Evolutionary conservation across 1,140 invertebrate species (phyloP).

Genomic region (Papilio xuthus): DNA sequence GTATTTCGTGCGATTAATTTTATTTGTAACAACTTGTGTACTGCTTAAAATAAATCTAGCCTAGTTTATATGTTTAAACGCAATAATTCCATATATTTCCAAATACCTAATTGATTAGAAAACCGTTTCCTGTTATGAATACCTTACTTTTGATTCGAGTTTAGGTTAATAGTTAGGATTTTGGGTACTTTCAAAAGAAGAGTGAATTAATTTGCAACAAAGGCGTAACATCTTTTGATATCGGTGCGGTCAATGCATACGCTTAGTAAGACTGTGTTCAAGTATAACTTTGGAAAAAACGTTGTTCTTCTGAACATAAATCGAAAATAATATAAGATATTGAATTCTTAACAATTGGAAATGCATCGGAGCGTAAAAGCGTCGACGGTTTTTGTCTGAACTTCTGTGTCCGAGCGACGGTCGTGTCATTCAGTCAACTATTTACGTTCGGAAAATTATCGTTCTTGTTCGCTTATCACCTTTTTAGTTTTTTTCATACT

Average conservation of each 20-base stretch:
- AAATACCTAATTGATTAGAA: too few relatives aligned
- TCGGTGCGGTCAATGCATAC: not conserved
- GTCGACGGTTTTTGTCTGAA: constrained; percentile 42
- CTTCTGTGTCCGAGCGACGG: constrained; percentile 40
- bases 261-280: not conserved
- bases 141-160: not conserved
- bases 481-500: not conserved
- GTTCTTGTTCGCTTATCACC: not conserved
- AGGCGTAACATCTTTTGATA: not conserved
- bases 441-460: constrained; percentile 23
- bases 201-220: not conserved
- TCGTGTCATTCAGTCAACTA: constrained; percentile 43
- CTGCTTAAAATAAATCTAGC: not conserved
- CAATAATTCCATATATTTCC: too few relatives aligned
- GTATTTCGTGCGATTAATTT: not conserved
- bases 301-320: not conserved
- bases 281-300: not conserved
- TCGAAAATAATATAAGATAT: not conserved
- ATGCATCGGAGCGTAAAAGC: constrained; percentile 46
- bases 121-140: not conserved
- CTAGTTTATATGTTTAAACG: too few relatives aligned
- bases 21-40: not conserved
- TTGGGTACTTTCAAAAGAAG: not conserved
- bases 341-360: constrained; percentile 43
- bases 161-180: not conserved